A percentile compares a stretch with the other conserved stretches of the same genome.
These are phyloP conservation scores for Notodonta ziczac DNA, from an alignment of 2,888 invertebrate genomes.

Conservation along the genomic window DNA sequence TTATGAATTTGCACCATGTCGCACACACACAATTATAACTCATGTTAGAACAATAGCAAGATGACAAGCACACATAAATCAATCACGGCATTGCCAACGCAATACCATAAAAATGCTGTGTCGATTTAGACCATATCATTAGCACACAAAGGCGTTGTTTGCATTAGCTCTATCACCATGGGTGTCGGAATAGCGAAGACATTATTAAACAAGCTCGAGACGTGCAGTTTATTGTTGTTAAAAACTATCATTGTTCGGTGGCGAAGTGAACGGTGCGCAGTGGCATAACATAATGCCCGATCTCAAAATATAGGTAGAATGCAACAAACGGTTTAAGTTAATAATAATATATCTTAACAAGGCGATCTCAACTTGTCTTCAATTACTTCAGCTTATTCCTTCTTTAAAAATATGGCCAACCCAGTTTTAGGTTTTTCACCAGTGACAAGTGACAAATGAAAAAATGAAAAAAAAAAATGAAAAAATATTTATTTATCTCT, in stretches of 20 bases:
- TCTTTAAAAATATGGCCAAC: too few relatives aligned
- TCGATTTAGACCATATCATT: constrained; percentile 1
- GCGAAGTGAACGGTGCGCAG: constrained; percentile 4
- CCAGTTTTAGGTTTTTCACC: too few relatives aligned
- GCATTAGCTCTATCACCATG: background rate
- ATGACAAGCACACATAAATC: constrained; percentile 37
- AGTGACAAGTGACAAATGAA: too few relatives aligned
- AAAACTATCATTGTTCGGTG: constrained; percentile 27
- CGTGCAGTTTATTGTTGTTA: constrained; percentile 29
- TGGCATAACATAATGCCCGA: constrained; percentile 5
- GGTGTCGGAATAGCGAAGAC: background rate
- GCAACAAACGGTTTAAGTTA: background rate
- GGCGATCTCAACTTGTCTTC: background rate
- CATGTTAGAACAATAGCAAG: constrained; percentile 29
- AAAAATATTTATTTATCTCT: too few relatives aligned
- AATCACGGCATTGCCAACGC: constrained; percentile 25
- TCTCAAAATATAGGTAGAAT: constrained; percentile 1
- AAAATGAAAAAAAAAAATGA: too few relatives aligned
- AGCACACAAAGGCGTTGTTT: constrained; percentile 11
- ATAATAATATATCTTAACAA: background rate
- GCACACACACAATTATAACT: constrained; percentile 11
- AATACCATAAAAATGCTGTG: background rate
- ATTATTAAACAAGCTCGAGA: constrained; percentile 16
- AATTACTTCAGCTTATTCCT: too few relatives aligned
- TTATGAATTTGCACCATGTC: background rate